These are phyloP conservation scores for Steinernema carpocapsae DNA, from an alignment of 2,888 invertebrate genomes.

Conservation along the genomic window DNA sequence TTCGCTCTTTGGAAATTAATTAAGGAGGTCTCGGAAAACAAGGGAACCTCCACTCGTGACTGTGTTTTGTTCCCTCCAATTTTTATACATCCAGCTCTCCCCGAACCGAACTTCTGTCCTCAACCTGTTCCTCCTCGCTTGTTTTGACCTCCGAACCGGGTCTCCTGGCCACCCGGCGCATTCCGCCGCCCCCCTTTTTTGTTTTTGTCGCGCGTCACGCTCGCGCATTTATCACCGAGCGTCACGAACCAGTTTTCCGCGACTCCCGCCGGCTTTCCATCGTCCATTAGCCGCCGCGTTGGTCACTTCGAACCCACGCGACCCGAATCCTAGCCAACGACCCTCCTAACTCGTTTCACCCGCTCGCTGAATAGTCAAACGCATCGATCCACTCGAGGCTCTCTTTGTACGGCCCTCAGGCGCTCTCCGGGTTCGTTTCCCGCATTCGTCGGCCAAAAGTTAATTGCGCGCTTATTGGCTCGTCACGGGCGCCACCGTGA, in stretches of 20 bases:
- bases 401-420: neutral
- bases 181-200: neutral
- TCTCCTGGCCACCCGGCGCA: neutral
- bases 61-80: neutral
- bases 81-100: neutral
- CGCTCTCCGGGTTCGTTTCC: slow-evolving; percentile 8
- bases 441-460: slow-evolving; percentile 12
- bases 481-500: neutral
- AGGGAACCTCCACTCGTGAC: no score
- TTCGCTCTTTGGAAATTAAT: no score
- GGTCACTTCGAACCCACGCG: no score
- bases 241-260: slow-evolving; percentile 1
- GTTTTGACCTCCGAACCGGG: no score
- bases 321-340: neutral
- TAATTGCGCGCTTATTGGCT: slow-evolving; percentile 34
- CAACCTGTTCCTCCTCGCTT: no score
- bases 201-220: slow-evolving; percentile 9
- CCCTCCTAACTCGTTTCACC: neutral
- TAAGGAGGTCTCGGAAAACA: no score
- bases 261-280: neutral
- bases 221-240: slow-evolving; percentile 13
- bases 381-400: slow-evolving; percentile 12
- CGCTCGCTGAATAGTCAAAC: neutral
- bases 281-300: no score
- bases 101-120: no score